phyloP scores from a whole-genome alignment of 2,888 invertebrate species.

The Tortricodes alternella region DNA sequence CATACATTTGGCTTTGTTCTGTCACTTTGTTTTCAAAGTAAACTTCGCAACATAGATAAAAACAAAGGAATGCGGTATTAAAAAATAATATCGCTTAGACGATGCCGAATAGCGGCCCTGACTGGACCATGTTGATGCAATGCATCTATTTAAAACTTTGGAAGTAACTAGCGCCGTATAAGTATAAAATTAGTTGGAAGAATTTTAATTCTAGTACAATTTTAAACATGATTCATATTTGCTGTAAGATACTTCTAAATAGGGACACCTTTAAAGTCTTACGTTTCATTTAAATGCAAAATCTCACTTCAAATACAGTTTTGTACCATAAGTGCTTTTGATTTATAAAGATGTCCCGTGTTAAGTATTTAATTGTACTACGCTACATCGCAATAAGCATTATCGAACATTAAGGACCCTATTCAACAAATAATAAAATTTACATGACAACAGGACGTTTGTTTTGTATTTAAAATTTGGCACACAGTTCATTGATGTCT shows the following conservation, averaged over 20 bases:
- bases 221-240: constrained; percentile 9
- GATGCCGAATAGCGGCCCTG: constrained; percentile 37
- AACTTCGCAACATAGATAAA: no score
- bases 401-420: constrained; percentile 35
- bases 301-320: constrained; percentile 37
- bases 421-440: constrained; percentile 28
- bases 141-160: constrained; percentile 16
- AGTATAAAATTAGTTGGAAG: constrained; percentile 22
- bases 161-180: constrained; percentile 27
- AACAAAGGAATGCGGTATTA: no score
- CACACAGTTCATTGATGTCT: constrained; percentile 68
- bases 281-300: constrained; percentile 35
- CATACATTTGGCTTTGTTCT: no score
- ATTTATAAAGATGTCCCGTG: constrained; percentile 33
- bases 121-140: constrained; percentile 40
- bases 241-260: constrained; percentile 15
- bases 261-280: constrained; percentile 15
- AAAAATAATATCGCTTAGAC: no score
- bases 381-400: constrained; percentile 38
- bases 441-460: constrained; percentile 60
- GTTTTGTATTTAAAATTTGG: constrained; percentile 56
- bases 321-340: constrained; percentile 42
- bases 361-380: constrained; percentile 37
- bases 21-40: no score
- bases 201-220: constrained; percentile 19